Evolutionary conservation across 2,797 vertebrate species (phyloP).

Genomic region (Lates japonicus): DNA sequence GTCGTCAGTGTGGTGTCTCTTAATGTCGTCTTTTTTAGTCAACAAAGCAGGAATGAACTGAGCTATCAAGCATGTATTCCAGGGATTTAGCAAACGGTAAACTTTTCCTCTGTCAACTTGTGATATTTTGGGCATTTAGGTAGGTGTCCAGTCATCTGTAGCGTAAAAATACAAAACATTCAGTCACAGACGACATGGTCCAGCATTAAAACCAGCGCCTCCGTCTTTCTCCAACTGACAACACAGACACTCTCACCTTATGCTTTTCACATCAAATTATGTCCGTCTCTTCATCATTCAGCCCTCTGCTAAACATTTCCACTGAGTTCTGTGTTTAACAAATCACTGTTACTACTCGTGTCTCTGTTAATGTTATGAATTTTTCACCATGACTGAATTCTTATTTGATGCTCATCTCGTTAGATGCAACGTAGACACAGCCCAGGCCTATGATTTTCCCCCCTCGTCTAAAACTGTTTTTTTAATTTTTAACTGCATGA

Average conservation of each 20-base stretch:
- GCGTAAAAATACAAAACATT: background rate
- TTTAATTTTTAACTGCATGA: slow-evolving; percentile 80
- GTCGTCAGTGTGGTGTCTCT: slow-evolving; percentile 46
- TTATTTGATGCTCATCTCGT: slow-evolving; percentile 48
- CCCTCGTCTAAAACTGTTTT: slow-evolving; percentile 39
- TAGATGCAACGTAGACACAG: slow-evolving; percentile 29
- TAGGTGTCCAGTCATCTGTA: background rate
- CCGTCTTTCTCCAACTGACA: slow-evolving; percentile 17
- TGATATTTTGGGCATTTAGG: background rate
- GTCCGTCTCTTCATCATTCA: slow-evolving; percentile 71
- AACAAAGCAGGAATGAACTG: background rate
- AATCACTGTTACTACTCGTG: slow-evolving; percentile 67
- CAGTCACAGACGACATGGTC: slow-evolving; percentile 57
- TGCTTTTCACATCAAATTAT: slow-evolving; percentile 57
- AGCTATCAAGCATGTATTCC: background rate
- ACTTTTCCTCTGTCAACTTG: background rate
- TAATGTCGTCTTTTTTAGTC: slow-evolving; percentile 28
- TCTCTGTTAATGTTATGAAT: slow-evolving; percentile 52
- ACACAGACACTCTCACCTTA: slow-evolving; percentile 43
- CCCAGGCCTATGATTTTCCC: slow-evolving; percentile 34
- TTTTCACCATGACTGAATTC: slow-evolving; percentile 49
- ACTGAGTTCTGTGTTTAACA: slow-evolving; percentile 75
- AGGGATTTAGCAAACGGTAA: background rate
- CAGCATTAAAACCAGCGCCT: slow-evolving; percentile 63
- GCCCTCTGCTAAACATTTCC: slow-evolving; percentile 69